These are phyloP conservation scores for Syngnathus scovelli DNA, from an alignment of 2,113 vertebrate genomes.

Conservation along the genomic window DNA sequence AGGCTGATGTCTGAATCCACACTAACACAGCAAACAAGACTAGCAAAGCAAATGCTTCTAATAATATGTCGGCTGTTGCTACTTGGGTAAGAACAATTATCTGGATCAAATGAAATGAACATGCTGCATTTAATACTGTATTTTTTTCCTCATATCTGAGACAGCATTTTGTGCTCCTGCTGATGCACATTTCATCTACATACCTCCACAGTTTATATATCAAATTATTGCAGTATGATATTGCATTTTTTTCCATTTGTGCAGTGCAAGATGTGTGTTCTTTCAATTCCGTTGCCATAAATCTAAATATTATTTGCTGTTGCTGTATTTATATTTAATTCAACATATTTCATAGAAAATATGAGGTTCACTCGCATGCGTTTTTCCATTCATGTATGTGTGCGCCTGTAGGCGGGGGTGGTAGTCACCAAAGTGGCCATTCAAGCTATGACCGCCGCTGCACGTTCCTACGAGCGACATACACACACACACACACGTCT, in stretches of 20 bases:
- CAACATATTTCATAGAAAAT: neutral
- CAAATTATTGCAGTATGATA: neutral
- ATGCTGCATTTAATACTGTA: no score
- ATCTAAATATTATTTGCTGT: neutral
- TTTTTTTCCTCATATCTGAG: no score
- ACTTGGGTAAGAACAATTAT: no score
- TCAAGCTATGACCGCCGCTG: neutral
- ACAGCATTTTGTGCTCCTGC: neutral
- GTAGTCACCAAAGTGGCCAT: neutral
- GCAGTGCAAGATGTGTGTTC: neutral
- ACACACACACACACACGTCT: slow-evolving; percentile 7
- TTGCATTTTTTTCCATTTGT: neutral
- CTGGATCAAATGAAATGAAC: no score
- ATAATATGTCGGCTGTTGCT: no score
- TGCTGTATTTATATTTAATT: neutral
- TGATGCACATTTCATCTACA: no score
- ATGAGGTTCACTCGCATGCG: neutral
- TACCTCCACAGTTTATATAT: neutral
- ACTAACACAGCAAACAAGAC: neutral
- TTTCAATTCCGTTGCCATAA: neutral
- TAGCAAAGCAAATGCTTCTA: no score
- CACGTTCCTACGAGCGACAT: neutral
- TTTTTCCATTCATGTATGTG: neutral
- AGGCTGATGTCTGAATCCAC: neutral
- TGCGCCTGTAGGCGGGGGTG: neutral